Conservation (phyloP, 2,797 vertebrate species). For the Pyrocephalus nanus region DNA sequence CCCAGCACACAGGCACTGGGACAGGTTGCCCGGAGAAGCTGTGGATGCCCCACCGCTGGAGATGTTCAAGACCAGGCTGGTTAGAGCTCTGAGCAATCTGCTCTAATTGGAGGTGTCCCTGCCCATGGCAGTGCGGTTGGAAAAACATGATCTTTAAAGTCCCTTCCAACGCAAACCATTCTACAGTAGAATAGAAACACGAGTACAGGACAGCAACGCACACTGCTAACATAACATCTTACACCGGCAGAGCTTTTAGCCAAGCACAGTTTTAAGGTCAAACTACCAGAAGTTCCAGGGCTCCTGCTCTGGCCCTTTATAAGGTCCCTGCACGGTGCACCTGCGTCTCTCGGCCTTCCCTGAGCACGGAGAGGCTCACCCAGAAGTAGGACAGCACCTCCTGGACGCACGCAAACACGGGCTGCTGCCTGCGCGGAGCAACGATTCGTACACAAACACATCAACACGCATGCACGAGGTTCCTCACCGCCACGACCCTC, state of each 20-base stretch:
- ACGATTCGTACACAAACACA: not conserved
- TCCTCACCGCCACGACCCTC: not conserved
- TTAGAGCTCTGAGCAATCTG: fast-evolving
- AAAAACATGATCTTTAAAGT: not conserved
- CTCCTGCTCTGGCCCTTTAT: fast-evolving
- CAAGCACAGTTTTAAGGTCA: not conserved
- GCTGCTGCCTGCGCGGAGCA: not conserved
- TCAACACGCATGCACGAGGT: no score
- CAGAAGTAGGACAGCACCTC: not conserved
- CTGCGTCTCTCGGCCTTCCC: not conserved
- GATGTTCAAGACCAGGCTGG: not conserved
- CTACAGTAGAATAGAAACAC: fast-evolving
- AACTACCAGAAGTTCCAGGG: fast-evolving
- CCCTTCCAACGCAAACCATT: not conserved
- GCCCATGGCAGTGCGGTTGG: fast-evolving
- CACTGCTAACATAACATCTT: fast-evolving
- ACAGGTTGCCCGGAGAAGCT: not conserved
- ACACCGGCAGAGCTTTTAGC: fast-evolving
- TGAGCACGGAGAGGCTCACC: not conserved
- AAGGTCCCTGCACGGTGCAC: fast-evolving
- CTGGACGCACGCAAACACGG: not conserved
- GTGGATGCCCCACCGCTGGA: not conserved
- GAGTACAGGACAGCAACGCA: fast-evolving
- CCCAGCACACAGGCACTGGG: no score
- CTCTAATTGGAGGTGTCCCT: not conserved